Conservation (phyloP, 2,888 invertebrate genomes). For the Hedya salicella region DNA sequence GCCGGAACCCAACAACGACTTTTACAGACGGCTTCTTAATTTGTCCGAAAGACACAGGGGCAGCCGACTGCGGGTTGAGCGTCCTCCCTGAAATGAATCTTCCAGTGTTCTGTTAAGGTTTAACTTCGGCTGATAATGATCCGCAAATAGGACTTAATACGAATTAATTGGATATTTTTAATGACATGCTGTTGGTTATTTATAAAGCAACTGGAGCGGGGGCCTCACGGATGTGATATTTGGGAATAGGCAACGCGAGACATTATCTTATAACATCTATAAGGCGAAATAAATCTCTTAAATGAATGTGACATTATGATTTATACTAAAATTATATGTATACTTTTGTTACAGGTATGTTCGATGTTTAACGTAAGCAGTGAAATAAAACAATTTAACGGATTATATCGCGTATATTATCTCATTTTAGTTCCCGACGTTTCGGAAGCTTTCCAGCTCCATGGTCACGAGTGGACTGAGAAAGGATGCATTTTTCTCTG, state of each 20-base stretch:
- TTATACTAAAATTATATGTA: slow-evolving; percentile 12
- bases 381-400: no score
- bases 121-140: slow-evolving; percentile 23
- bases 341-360: slow-evolving; percentile 41
- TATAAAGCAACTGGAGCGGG: slow-evolving; percentile 46
- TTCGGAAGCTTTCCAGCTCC: no score
- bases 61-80: slow-evolving; percentile 25
- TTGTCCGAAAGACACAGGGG: slow-evolving; percentile 57
- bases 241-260: slow-evolving; percentile 40
- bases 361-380: no score
- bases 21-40: slow-evolving; percentile 61
- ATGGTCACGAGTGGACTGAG: no score
- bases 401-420: no score
- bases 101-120: slow-evolving; percentile 23
- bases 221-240: slow-evolving; percentile 47
- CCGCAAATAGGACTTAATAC: slow-evolving; percentile 44
- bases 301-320: slow-evolving; percentile 12
- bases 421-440: no score
- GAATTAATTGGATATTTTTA: slow-evolving; percentile 49
- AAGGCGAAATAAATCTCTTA: slow-evolving; percentile 20
- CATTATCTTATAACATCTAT: slow-evolving; percentile 41
- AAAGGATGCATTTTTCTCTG: no score
- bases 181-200: slow-evolving; percentile 46
- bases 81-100: slow-evolving; percentile 30
- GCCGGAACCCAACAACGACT: slow-evolving; percentile 65